These are phyloP conservation scores for Bubo scandiacus DNA, from an alignment of 2,113 vertebrate genomes.

Conservation along the genomic window DNA sequence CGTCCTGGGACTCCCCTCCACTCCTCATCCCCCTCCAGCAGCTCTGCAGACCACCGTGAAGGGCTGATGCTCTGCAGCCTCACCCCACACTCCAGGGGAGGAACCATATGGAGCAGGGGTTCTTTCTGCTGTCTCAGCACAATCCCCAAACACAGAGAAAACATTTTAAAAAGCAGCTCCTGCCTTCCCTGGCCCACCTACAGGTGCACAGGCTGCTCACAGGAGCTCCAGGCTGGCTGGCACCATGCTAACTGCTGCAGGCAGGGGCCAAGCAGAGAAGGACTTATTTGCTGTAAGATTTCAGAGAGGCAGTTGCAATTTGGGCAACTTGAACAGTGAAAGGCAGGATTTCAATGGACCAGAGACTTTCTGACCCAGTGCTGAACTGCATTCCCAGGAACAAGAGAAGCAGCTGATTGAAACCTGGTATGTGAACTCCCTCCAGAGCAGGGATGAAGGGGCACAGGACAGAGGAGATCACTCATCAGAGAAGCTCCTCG, in stretches of 20 bases:
- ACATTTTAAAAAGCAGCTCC: neutral
- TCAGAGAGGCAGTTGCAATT: neutral
- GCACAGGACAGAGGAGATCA: constrained; percentile 35
- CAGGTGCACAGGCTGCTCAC: fast-evolving
- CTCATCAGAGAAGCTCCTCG: neutral
- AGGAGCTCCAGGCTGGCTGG: neutral
- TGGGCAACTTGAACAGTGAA: neutral
- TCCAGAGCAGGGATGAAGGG: neutral
- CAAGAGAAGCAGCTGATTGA: constrained; percentile 35
- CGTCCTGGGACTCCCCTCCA: neutral
- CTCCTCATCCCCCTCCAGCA: neutral
- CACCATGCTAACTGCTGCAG: neutral
- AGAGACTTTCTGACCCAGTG: neutral
- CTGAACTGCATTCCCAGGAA: constrained; percentile 44
- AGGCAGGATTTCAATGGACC: neutral
- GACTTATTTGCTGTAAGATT: neutral
- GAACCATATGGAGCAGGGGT: fast-evolving
- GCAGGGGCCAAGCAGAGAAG: neutral
- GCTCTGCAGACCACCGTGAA: neutral
- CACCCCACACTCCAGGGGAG: fast-evolving
- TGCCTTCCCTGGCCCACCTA: neutral
- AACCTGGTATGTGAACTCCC: neutral
- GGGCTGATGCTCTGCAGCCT: neutral
- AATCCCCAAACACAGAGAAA: neutral
- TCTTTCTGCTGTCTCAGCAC: neutral